These are phyloP conservation scores for Kryphioiulus occultus DNA, from an alignment of 2,888 invertebrate genomes.

Conservation along the genomic window DNA sequence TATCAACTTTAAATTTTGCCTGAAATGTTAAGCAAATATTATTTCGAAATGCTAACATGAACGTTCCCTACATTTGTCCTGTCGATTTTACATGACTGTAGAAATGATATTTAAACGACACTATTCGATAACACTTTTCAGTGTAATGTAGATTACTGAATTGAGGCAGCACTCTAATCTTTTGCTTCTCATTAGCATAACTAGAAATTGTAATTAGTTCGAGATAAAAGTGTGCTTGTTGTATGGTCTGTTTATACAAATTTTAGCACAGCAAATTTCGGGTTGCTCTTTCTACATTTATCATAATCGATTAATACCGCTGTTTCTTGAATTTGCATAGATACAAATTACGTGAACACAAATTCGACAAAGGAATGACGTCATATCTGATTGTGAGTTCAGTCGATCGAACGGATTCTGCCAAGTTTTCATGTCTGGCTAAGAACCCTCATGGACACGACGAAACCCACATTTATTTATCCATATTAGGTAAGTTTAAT, in stretches of 20 bases:
- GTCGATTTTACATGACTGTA: background rate
- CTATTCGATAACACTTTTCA: background rate
- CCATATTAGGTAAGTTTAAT: constrained; percentile 51
- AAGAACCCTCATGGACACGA: constrained; percentile 54
- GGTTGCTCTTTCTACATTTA: background rate
- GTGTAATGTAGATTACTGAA: background rate
- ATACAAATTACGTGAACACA: constrained; percentile 44
- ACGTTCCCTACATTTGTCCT: background rate
- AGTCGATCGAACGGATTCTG: constrained; percentile 49
- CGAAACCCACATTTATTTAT: constrained; percentile 49
- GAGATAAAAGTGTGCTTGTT: background rate
- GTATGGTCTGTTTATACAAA: background rate
- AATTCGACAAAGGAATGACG: constrained; percentile 52
- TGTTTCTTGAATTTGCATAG: background rate
- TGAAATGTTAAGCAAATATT: background rate
- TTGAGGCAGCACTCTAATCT: background rate
- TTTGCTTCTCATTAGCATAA: background rate
- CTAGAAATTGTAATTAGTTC: background rate
- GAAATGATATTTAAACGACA: background rate
- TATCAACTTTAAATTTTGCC: background rate
- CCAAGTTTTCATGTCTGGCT: constrained; percentile 50
- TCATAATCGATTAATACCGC: background rate
- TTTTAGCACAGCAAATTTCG: background rate
- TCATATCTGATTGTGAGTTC: constrained; percentile 51
- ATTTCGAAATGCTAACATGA: background rate